Evolutionary conservation across 2,888 invertebrate species (phyloP), one percentile per base, ranked within the genome.

Genomic region (Nineta flava): DNA sequence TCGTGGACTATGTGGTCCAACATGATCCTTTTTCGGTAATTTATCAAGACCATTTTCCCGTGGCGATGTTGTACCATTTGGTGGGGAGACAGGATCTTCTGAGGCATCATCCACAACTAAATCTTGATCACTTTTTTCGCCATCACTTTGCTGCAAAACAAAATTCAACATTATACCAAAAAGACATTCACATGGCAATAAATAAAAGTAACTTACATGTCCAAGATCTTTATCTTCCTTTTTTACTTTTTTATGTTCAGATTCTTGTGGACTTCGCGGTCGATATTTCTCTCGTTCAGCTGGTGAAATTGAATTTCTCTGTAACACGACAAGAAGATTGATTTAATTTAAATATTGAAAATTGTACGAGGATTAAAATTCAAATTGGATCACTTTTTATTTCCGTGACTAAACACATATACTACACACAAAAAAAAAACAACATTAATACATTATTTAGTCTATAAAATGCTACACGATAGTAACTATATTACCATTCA

Each of bases 61-160:
- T 0, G 90, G 87, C n/a, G 90, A 88, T 2, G 87, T 78, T n/a
- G 90, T 87, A 13, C 90, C 88, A 59, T 85, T 86, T 58, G 86
- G 81, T 1, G 88, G 87, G 47, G 88, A 87, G 48, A 83, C 79
- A 7, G 87, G 87, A 61, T 90, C 91, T 70, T 93, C 92, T 57
- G 88, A 90, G 48, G 91, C 91, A 60, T 90, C 94, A 67, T 95
- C 95, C 21, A 95, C 94, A 53, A 95, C 94, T 58, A 95, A 70
- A 64, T 94, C 93, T 72, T 91, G 87, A 63, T 92, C 90, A 62
- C 83, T 84, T 65, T 87, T 87, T 63, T 86, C 87, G 50, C 83
- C 86, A 65, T 87, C 86, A 64, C 83, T 84, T 61, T 83, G 83
- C 79, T 81, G 68, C 54, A 68, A 1, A 13, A 26, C 47, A 34